Percentiles rank a stretch among this genome's conserved stretches.
phyloP scores from a whole-genome alignment of 2,113 vertebrate species.

The Rafetus swinhoei region DNA sequence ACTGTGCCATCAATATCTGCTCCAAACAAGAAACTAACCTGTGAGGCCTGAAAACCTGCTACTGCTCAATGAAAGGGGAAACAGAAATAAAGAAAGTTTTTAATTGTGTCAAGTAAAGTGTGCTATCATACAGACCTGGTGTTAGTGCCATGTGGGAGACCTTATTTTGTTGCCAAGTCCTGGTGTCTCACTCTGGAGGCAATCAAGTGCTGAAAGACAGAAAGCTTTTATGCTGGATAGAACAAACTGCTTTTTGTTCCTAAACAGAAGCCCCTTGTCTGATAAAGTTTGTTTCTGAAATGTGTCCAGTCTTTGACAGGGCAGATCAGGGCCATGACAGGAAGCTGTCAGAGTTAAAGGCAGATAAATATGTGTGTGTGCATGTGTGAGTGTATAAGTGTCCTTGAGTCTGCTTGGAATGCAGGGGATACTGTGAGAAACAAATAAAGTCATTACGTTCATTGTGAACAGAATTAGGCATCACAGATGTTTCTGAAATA shows the following conservation, averaged over 20 bases:
- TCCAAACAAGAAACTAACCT: not conserved
- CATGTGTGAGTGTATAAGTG: not conserved
- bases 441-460: slow-evolving; percentile 49
- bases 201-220: not conserved
- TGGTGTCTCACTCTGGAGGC: not conserved
- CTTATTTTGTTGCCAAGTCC: not conserved
- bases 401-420: not conserved
- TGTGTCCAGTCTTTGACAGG: not conserved
- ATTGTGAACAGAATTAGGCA: slow-evolving; percentile 56
- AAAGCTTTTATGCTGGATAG: not conserved
- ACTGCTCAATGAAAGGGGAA: not conserved
- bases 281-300: slow-evolving; percentile 6
- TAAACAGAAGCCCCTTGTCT: not conserved
- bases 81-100: not conserved
- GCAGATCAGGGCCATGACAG: not conserved
- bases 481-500: slow-evolving; percentile 63
- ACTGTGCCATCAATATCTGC: not conserved
- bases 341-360: slow-evolving; percentile 6
- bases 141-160: not conserved
- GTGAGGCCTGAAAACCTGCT: not conserved
- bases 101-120: rapidly evolving
- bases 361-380: not conserved
- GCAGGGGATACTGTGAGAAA: slow-evolving; percentile 14
- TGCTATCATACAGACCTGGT: not conserved
- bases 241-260: rapidly evolving